These are phyloP conservation scores for Zingel zingel DNA, from an alignment of 2,113 vertebrate species.

Conservation along the genomic window DNA sequence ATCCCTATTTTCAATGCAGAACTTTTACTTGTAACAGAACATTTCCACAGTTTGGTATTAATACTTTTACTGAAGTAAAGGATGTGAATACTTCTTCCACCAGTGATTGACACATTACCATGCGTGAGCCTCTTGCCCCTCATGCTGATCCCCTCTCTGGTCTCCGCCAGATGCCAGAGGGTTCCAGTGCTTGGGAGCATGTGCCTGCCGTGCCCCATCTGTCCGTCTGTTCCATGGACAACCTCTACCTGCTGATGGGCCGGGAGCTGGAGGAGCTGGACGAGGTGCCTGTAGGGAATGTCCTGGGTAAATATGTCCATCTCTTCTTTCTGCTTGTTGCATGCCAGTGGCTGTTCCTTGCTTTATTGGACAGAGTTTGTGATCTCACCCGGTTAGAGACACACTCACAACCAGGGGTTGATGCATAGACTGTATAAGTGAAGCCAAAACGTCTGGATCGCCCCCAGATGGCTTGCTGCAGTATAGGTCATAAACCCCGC, in stretches of 20 bases:
- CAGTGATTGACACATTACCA: too few species aligned
- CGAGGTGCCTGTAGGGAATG: conserved; percentile 93
- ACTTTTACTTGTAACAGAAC: too few species aligned
- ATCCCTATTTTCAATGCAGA: too few species aligned
- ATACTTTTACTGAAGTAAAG: too few species aligned
- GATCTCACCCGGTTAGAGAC: not conserved
- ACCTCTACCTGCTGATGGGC: conserved; percentile 96
- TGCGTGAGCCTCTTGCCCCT: not conserved
- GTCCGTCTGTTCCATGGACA: conserved; percentile 87
- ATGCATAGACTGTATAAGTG: too few species aligned
- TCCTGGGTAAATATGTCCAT: conserved; percentile 86
- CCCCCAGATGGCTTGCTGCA: too few species aligned
- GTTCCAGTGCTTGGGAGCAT: conserved; percentile 76
- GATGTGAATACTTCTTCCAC: too few species aligned
- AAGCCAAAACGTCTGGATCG: too few species aligned
- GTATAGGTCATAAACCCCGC: too few species aligned
- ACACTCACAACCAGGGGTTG: too few species aligned
- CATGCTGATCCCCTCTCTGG: not conserved
- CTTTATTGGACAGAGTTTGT: not conserved
- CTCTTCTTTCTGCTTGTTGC: not conserved
- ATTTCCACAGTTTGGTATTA: too few species aligned
- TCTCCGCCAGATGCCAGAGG: conserved; percentile 84
- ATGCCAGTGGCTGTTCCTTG: not conserved
- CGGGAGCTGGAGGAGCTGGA: conserved; percentile 92
- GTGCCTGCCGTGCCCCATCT: conserved; percentile 87